Conservation (phyloP, 2,113 vertebrate species). For the rat (Rattus norvegicus) region GRCr8 NC_086027.1:42583501-42584000, state of each 20-base stretch:
- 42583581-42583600: neutral
- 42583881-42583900: neutral
- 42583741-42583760: neutral
- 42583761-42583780: neutral
- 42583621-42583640: neutral
- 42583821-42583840: neutral
- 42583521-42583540: neutral
- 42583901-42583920: neutral
- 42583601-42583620: neutral
- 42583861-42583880: constrained; percentile 7
- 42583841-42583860: neutral
- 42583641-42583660: neutral
- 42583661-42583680: neutral
- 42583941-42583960: neutral
- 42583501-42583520: neutral
- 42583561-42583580: neutral
- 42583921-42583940: neutral
- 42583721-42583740: neutral
- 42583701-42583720: neutral
- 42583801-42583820: neutral
- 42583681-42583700: neutral
- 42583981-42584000: too few species aligned
- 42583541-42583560: constrained; percentile 15
- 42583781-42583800: neutral
- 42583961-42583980: neutral